Evolutionary conservation across 2,888 invertebrate genomes (phyloP).

Genomic region (Drosophila fungiperda): DNA sequence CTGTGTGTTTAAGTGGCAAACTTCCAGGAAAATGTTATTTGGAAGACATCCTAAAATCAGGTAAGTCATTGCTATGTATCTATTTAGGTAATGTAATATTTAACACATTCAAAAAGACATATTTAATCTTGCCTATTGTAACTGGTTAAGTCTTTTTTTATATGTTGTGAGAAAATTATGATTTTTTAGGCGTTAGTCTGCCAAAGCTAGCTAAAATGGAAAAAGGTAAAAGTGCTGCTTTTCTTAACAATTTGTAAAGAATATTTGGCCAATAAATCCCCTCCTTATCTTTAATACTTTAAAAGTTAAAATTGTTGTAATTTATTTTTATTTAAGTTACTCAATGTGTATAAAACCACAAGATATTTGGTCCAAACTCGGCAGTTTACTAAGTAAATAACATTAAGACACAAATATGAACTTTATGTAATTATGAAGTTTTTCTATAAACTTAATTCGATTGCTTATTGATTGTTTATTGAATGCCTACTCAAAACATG

Average conservation of each 20-base stretch:
- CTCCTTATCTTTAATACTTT: background rate
- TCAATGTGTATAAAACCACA: background rate
- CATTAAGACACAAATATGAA: constrained; percentile 14
- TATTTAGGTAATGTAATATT: background rate
- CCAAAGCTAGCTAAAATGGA: background rate
- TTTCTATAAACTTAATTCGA: constrained; percentile 39
- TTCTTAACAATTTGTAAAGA: background rate
- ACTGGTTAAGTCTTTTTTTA: background rate
- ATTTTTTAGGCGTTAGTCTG: background rate
- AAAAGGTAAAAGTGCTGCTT: background rate
- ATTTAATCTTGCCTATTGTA: background rate
- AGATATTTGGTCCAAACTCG: background rate
- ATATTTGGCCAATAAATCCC: background rate
- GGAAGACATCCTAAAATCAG: background rate
- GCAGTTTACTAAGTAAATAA: constrained; percentile 7
- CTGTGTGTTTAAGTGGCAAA: background rate
- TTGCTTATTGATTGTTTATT: constrained; percentile 46
- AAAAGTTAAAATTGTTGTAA: background rate
- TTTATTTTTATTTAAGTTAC: background rate
- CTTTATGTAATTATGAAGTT: constrained; percentile 38
- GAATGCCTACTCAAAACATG: constrained; percentile 28
- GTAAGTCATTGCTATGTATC: background rate
- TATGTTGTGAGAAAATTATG: background rate
- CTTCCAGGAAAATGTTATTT: background rate
- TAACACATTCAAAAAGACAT: background rate